Evolutionary conservation across 2,888 invertebrate species (phyloP).

Genomic region (Lycophotia porphyrea): DNA sequence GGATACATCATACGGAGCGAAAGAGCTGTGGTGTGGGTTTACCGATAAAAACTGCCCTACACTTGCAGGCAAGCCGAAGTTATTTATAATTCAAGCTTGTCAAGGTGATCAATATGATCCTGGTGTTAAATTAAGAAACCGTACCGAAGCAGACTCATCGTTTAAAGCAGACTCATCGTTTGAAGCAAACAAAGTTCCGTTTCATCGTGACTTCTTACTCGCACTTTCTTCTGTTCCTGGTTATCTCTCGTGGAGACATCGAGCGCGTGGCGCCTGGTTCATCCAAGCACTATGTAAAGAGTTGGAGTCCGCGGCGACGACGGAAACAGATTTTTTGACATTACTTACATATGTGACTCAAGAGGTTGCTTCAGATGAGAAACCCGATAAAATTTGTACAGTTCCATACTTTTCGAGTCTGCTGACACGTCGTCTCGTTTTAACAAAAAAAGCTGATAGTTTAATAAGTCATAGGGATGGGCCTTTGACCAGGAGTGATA

Average conservation of each 20-base stretch:
- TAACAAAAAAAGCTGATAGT: constrained; percentile 85
- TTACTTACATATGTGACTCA: constrained; percentile 96
- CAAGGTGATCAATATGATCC: constrained; percentile 96
- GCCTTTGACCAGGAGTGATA: not conserved
- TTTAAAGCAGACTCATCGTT: constrained; percentile 92
- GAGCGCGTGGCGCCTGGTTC: constrained; percentile 98
- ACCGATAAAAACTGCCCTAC: constrained; percentile 95
- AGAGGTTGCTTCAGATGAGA: no score
- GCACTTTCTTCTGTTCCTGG: constrained; percentile 99
- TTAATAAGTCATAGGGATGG: not conserved
- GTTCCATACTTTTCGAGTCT: constrained; percentile 97
- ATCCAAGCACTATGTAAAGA: constrained; percentile 97
- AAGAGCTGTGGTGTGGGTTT: constrained; percentile 94
- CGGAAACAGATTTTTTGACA: constrained; percentile 94
- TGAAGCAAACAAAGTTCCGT: constrained; percentile 95
- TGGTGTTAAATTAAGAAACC: constrained; percentile 90
- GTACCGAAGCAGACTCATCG: constrained; percentile 86
- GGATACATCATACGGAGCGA: constrained; percentile 95
- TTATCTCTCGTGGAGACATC: constrained; percentile 98
- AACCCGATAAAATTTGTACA: no score
- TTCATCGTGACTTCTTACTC: constrained; percentile 97
- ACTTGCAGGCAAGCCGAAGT: constrained; percentile 95
- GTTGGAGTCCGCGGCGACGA: constrained; percentile 92
- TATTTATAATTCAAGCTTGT: constrained; percentile 96
- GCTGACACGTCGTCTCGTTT: constrained; percentile 95